Conservation (phyloP, 2,113 vertebrate species). For the Thryonomys swinderianus region DNA sequence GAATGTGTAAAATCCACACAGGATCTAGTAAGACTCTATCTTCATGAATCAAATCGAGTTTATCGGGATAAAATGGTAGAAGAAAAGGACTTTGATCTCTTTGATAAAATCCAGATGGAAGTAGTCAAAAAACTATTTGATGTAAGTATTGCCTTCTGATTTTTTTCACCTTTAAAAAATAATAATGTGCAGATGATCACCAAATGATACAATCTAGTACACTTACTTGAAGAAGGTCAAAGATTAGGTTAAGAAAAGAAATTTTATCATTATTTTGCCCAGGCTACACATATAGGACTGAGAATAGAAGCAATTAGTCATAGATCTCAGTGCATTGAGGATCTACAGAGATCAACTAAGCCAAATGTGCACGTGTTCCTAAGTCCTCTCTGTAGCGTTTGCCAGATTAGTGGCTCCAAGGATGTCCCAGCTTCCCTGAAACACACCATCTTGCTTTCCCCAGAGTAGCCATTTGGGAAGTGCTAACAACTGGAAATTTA, state of each 20-base stretch:
- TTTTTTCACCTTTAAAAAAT: slow-evolving; percentile 13
- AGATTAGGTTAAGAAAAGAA: neutral
- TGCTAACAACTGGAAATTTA: neutral
- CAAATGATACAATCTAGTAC: neutral
- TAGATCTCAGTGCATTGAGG: neutral
- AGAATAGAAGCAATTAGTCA: neutral
- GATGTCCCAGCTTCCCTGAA: neutral
- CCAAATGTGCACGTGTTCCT: neutral
- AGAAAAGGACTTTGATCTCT: slow-evolving; percentile 88
- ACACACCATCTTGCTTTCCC: neutral
- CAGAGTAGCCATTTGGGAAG: neutral
- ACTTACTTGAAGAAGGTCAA: neutral
- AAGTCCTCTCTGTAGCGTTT: neutral
- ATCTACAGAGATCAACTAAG: neutral
- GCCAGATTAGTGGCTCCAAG: neutral
- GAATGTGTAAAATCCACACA: slow-evolving; percentile 89
- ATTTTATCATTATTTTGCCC: neutral
- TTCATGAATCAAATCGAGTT: slow-evolving; percentile 93
- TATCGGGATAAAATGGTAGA: slow-evolving; percentile 95
- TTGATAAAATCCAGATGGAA: slow-evolving; percentile 94
- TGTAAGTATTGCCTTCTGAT: slow-evolving; percentile 83
- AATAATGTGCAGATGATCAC: neutral
- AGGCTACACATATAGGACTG: neutral
- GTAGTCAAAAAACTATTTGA: slow-evolving; percentile 91
- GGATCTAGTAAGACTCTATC: slow-evolving; percentile 93